A percentile compares a stretch with the other conserved stretches of the same genome.
Evolutionary conservation across 1,140 invertebrate genomes (phyloP).

Genomic region (Penaeus chinensis): DNA sequence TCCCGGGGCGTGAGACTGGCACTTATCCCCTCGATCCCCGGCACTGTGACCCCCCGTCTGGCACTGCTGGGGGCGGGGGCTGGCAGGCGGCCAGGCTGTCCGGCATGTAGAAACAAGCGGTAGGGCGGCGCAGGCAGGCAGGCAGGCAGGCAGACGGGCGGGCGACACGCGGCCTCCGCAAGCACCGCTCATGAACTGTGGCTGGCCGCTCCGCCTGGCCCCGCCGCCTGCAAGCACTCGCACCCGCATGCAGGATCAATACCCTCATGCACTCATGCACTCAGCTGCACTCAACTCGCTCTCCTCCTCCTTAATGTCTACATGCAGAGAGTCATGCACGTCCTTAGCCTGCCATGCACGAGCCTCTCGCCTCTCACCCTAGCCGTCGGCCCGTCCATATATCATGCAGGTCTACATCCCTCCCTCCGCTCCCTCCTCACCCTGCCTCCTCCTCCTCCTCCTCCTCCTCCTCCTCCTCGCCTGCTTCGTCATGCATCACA

Average conservation of each 20-base stretch:
- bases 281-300: conserved; percentile 15
- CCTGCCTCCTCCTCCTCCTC: no score
- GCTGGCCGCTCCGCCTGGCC: conserved; percentile 13
- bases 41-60: background rate
- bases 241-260: conserved; percentile 20
- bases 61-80: conserved; percentile 6
- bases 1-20: background rate
- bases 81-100: conserved; percentile 5
- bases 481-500: no score
- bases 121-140: background rate
- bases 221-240: conserved; percentile 9
- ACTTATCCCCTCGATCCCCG: background rate
- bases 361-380: background rate
- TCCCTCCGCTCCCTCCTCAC: no score
- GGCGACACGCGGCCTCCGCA: conserved; percentile 14
- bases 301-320: conserved; percentile 6
- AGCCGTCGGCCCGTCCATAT: background rate
- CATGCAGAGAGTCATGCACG: background rate
- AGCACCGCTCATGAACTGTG: conserved; percentile 21
- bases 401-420: no score
- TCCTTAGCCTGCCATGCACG: conserved; percentile 16
- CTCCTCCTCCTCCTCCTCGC: no score
- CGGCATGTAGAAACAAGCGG: background rate
- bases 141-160: conserved; percentile 8
- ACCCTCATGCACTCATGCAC: conserved; percentile 14